Conservation (phyloP, 64 coral and sea anemone genomes). For the Platygyra sinensis region DNA sequence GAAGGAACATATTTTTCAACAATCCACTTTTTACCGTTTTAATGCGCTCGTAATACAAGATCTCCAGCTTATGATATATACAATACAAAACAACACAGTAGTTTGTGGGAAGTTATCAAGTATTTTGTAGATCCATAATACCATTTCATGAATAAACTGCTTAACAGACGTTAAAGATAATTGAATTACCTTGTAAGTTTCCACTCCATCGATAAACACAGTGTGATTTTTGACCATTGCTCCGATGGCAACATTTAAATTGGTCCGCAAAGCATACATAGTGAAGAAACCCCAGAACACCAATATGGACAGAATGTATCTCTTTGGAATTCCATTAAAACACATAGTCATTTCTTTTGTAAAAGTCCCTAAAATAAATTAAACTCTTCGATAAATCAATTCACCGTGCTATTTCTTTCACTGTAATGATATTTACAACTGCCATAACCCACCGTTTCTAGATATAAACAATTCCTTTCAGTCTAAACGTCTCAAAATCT, state of each 20-base stretch:
- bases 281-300: constrained; percentile 81
- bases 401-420: neutral
- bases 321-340: constrained; percentile 69
- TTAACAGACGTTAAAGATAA: neutral
- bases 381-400: neutral
- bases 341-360: neutral
- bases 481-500: no score
- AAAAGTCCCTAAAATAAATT: neutral
- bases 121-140: no score
- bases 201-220: constrained; percentile 48
- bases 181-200: constrained; percentile 34
- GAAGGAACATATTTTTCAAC: no score
- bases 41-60: no score
- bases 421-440: neutral
- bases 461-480: no score
- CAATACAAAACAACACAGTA: no score
- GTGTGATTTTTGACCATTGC: constrained; percentile 88
- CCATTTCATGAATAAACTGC: no score
- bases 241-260: constrained; percentile 85
- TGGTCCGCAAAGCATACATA: constrained; percentile 79
- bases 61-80: no score
- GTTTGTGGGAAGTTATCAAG: no score
- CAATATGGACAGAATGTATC: constrained; percentile 75
- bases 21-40: no score
- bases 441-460: no score